Conservation (phyloP, 2,797 vertebrate genomes). For the Oceanodroma leucorhoa region DNA sequence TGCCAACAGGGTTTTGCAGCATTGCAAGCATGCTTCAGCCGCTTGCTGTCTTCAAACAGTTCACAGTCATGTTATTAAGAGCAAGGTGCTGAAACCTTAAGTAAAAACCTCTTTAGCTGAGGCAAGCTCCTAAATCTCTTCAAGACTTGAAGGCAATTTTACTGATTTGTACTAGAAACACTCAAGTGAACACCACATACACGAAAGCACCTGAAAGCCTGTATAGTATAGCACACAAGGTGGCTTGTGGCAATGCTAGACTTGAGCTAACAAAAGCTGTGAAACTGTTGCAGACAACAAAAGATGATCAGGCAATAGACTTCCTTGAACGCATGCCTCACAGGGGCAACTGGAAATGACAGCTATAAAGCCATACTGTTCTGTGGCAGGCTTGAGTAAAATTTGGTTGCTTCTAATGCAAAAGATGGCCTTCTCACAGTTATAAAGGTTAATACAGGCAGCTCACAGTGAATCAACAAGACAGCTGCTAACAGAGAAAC, state of each 20-base stretch:
- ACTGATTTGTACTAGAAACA: not conserved
- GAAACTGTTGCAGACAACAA: not conserved
- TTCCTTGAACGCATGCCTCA: accelerated
- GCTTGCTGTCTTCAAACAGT: not conserved
- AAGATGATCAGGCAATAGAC: not conserved
- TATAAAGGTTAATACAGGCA: not conserved
- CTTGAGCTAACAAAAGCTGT: conserved; percentile 6
- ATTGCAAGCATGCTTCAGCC: not conserved
- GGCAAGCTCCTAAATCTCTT: not conserved
- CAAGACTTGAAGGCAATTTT: not conserved
- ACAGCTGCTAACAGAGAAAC: not conserved
- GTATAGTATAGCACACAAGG: not conserved
- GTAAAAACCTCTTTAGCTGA: not conserved
- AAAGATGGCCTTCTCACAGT: not conserved
- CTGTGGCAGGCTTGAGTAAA: not conserved
- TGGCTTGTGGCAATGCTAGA: not conserved
- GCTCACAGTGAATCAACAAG: not conserved
- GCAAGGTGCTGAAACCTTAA: not conserved
- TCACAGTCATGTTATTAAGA: not conserved
- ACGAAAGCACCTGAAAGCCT: not conserved
- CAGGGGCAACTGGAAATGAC: not conserved
- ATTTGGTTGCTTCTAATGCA: not conserved
- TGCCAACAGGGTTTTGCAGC: not conserved
- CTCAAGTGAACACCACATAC: not conserved
- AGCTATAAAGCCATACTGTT: not conserved